phyloP scores from a whole-genome alignment of 2,888 invertebrate species.

The Theretra japonica region DNA sequence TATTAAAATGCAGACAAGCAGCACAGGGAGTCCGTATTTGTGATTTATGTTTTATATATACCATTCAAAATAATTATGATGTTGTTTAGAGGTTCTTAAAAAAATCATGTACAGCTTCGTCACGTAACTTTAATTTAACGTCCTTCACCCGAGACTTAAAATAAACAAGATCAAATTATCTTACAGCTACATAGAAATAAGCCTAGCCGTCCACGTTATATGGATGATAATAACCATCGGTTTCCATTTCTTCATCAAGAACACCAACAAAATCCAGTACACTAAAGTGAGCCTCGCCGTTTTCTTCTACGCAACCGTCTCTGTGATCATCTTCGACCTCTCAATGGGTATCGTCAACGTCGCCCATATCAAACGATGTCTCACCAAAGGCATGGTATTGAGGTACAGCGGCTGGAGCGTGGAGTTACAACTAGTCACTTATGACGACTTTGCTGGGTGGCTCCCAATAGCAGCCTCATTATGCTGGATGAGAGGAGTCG shows the following conservation, averaged over 20 bases:
- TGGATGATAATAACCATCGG: constrained; percentile 58
- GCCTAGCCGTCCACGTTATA: constrained; percentile 55
- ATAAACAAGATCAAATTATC: constrained; percentile 5
- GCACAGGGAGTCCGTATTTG: no score
- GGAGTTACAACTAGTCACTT: constrained; percentile 52
- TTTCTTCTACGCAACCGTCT: constrained; percentile 52
- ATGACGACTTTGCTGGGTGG: constrained; percentile 70
- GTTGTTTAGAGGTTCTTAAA: no score
- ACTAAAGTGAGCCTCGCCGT: constrained; percentile 49
- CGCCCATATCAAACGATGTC: constrained; percentile 68
- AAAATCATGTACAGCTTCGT: no score
- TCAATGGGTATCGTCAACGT: constrained; percentile 73
- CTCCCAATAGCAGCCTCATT: constrained; percentile 61
- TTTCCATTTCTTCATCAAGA: constrained; percentile 45
- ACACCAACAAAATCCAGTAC: constrained; percentile 37
- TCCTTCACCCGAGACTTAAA: not conserved
- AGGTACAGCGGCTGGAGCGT: constrained; percentile 73
- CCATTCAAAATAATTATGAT: no score
- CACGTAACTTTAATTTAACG: no score
- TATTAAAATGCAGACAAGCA: no score
- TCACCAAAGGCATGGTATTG: constrained; percentile 68
- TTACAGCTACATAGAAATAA: constrained; percentile 62
- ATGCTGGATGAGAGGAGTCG: constrained; percentile 65
- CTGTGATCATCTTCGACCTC: constrained; percentile 60
- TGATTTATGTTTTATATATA: no score